Evolutionary conservation across 1,140 invertebrate species (phyloP).

Genomic region (Conopomorpha cramerella): DNA sequence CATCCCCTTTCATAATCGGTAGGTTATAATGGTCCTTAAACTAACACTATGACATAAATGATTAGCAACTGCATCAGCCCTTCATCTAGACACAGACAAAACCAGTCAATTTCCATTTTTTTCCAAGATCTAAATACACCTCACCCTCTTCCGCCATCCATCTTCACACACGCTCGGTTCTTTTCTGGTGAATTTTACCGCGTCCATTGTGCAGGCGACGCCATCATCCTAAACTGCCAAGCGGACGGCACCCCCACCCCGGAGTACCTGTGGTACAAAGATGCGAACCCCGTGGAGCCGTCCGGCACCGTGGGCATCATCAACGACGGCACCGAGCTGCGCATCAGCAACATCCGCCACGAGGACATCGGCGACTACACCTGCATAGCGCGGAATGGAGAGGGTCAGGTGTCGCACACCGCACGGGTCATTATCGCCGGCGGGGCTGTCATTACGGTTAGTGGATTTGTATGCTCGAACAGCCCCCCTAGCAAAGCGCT

Average conservation of each 20-base stretch:
- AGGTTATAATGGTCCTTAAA: no score
- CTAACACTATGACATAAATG: no score
- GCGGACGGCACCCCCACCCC: slow-evolving; percentile 90
- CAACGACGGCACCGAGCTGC: slow-evolving; percentile 88
- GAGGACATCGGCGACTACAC: slow-evolving; percentile 95
- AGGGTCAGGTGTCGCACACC: slow-evolving; percentile 92
- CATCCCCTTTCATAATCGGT: no score
- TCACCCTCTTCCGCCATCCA: no score
- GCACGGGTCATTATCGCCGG: slow-evolving; percentile 94
- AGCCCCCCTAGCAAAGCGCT: no score
- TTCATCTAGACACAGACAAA: no score
- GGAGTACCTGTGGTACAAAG: slow-evolving; percentile 91
- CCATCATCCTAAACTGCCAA: slow-evolving; percentile 93
- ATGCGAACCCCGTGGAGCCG: slow-evolving; percentile 85
- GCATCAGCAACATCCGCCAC: slow-evolving; percentile 87
- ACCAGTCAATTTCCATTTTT: no score
- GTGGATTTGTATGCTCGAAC: no score
- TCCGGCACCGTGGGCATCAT: slow-evolving; percentile 84
- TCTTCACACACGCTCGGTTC: no score
- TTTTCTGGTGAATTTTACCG: no score
- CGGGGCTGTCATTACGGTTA: slow-evolving; percentile 75
- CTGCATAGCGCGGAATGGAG: slow-evolving; percentile 91
- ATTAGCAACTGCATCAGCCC: no score
- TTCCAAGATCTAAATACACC: no score
- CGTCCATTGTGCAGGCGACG: slow-evolving; percentile 78